Base-by-base conservation (phyloP, 30 jellyfish, hydroid and myxozoan genomes). In the Chironex yamaguchii region DNA sequence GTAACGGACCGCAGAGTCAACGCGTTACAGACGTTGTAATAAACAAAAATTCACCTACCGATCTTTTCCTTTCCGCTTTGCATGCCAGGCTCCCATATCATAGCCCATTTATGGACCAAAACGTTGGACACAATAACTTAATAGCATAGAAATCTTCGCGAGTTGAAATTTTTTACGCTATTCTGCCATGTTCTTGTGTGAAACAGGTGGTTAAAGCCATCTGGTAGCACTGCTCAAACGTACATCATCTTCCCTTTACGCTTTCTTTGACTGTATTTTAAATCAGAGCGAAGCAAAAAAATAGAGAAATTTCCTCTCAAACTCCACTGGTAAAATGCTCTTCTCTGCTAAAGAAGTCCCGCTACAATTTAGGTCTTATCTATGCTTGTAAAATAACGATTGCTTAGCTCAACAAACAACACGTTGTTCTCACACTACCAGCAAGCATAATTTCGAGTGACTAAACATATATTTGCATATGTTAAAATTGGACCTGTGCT, bases 11-110 rank as follows among this genome's bases (percentile, higher is more conserved):
- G n/a, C n/a, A n/a, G n/a, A n/a, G n/a, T n/a, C n/a, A n/a, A n/a
- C n/a, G n/a, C n/a, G n/a, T n/a, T n/a, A n/a, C n/a, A n/a, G n/a
- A n/a, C n/a, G n/a, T n/a, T n/a, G n/a, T n/a, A n/a, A n/a, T n/a
- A n/a, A n/a, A n/a, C n/a, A 4, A 75, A 72, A 48, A 14, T 35
- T 34, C 22, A 27, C 89, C 23, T 74, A 85, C 96, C 96, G 96
- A 54, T 85, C 96, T 67, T 85, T 85, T 75, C 84, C 67, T 71
- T 87, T 72, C 42, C 90, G 80, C 32, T 85, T 85, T n/a, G 96
- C 75, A 51, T 85, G 96, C 96, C 96, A 85, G 50, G 96, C 96
- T 54, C 96, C 96, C 96, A 85, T 85, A 48, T 87, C 96, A 85
- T 42, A 42, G 58, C 58, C 58, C 58, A 42, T 42, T 42, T 42